A percentile compares a stretch with the other conserved stretches of the same genome.
phyloP scores from a whole-genome alignment of 2,113 vertebrate genomes.

The Oceanodroma tethys region DNA sequence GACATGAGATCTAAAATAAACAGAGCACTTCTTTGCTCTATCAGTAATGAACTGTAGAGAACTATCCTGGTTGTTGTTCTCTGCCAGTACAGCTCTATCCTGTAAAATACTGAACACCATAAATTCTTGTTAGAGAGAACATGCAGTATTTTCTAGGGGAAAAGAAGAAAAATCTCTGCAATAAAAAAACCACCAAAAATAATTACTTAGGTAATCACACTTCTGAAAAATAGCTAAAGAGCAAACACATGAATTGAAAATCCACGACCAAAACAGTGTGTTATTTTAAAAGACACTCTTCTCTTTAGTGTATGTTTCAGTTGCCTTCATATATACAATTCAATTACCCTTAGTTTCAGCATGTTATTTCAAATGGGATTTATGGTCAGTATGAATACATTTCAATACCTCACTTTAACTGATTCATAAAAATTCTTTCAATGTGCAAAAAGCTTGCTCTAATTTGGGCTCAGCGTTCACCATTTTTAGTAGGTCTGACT shows the following conservation, averaged over 20 bases:
- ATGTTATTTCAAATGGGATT: background rate
- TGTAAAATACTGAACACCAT: background rate
- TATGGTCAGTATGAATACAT: background rate
- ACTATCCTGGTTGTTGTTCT: background rate
- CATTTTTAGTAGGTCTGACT: background rate
- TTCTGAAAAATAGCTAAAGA: background rate
- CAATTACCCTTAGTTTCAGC: background rate
- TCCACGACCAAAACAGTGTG: background rate
- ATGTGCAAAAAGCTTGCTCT: background rate
- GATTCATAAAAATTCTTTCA: background rate
- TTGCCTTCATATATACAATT: background rate
- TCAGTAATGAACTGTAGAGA: background rate
- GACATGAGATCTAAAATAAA: conserved; percentile 31
- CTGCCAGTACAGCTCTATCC: background rate
- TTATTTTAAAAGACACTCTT: background rate
- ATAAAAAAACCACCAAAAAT: background rate
- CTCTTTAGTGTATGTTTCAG: background rate
- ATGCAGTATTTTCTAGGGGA: background rate
- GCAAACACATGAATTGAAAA: background rate
- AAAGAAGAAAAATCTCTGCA: background rate
- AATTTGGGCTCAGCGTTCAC: background rate
- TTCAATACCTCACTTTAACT: background rate
- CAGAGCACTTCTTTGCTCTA: background rate
- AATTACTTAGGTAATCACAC: background rate
- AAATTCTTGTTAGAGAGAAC: background rate